phyloP scores from a whole-genome alignment of 2,113 vertebrate species.

The Colistium nudipinnis region DNA sequence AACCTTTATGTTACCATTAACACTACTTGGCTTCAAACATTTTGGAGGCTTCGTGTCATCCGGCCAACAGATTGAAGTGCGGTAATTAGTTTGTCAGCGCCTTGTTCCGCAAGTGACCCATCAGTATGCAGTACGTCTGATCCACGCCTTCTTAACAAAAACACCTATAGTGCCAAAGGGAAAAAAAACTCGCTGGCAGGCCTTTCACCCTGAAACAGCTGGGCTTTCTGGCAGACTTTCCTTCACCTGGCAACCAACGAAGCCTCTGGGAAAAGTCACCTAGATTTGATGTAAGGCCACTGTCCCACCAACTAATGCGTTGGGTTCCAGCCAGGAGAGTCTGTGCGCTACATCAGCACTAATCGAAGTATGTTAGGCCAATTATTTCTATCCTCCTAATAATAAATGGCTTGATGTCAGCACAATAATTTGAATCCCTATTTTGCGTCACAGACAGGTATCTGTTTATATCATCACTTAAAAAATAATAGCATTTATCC shows the following conservation, averaged over 20 bases:
- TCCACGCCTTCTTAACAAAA: neutral
- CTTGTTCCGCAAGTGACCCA: neutral
- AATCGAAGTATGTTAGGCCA: neutral
- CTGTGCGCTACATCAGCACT: neutral
- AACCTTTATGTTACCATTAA: neutral
- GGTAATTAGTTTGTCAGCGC: neutral
- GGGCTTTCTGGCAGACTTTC: neutral
- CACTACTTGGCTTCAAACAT: neutral
- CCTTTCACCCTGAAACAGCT: neutral
- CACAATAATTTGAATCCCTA: neutral
- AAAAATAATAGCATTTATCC: neutral
- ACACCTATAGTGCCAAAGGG: neutral
- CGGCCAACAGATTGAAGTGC: neutral
- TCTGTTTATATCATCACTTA: neutral
- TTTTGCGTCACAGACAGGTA: neutral
- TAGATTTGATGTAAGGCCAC: constrained; percentile 1
- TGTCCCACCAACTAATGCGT: neutral
- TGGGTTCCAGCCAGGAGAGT: neutral
- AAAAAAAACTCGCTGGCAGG: neutral
- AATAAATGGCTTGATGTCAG: neutral
- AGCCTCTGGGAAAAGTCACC: constrained; percentile 3
- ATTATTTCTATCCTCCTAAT: neutral
- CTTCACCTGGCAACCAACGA: neutral
- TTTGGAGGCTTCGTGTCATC: neutral
- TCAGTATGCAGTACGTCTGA: neutral